Evolutionary conservation across 2,888 invertebrate species (phyloP), one percentile per base, ranked within the genome.

Genomic region (Crocallis elinguaria): DNA sequence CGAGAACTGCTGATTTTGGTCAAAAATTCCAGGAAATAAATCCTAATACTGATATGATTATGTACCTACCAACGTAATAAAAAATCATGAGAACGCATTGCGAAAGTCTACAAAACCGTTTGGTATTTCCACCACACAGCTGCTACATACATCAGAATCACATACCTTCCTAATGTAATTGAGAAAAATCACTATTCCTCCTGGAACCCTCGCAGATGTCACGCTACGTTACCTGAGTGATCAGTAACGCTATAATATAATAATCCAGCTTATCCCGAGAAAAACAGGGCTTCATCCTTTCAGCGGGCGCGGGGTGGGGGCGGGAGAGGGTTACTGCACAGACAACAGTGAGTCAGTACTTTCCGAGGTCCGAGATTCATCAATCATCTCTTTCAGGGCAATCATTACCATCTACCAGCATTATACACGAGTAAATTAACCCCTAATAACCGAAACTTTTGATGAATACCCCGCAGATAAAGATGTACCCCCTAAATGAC

Each of bases 331-430:
- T 43, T 14, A 14, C 8, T 72, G 64, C 69, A 67, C 73, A 72
- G 77, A 75, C 72, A 76, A 71, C 79, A 75, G 77, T 82, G 83
- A 83, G 70, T 78, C 74, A 67, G 71, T 70, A 67, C 66, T 80
- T 79, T 76, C 65, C 55, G 41, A 49, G 59, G 46, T 52, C 50
- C 54, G 49, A 51, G 52, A 57, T 71, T 69, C 82, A 80, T 82
- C 79, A 75, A 79, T 82, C 81, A 79, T 60, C 41, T 50, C 35
- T 66, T 75, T 74, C 67, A 74, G 45, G 67, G 64, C 73, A 68
- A 75, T 76, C 74, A 74, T 75, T 71, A 71, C 69, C 70, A 75
- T 74, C 76, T 51, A 33, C 38, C 52, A 36, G 43, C 52, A 39
- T 57, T 55, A 56, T 57, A 49, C 38, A 52, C 53, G 53, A 52